Evolutionary conservation across 2,797 vertebrate species (phyloP).

Genomic region (Semaprochilodus insignis): DNA sequence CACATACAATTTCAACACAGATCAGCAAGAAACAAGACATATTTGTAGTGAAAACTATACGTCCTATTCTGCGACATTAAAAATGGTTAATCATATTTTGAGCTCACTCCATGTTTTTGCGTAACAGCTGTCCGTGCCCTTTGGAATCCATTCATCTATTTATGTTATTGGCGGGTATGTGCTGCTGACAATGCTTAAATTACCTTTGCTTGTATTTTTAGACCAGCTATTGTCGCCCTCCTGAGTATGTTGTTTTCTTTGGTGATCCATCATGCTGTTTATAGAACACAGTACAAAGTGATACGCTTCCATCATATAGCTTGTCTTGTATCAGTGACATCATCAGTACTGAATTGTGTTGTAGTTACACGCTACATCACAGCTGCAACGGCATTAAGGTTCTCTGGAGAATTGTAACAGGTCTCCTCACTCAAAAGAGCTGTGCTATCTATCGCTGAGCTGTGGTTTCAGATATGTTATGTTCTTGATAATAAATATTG

Average conservation of each 20-base stretch:
- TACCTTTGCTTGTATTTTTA: constrained; percentile 45
- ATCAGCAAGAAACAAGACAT: too few species aligned
- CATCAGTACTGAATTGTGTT: not conserved
- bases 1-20: too few species aligned
- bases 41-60: too few species aligned
- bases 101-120: not conserved
- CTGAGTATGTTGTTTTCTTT: constrained; percentile 10
- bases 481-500: not conserved
- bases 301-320: not conserved
- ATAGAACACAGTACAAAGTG: not conserved
- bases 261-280: constrained; percentile 32
- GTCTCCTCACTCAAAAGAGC: not conserved
- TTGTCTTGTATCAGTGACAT: not conserved
- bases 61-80: too few species aligned
- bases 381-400: not conserved
- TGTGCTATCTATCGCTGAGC: not conserved
- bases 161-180: constrained; percentile 38
- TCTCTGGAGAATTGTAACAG: not conserved
- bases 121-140: constrained; percentile 2
- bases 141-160: constrained; percentile 9
- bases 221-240: constrained; percentile 42
- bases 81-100: not conserved
- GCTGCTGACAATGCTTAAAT: constrained; percentile 36
- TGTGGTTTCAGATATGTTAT: not conserved
- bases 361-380: not conserved